A percentile compares a stretch with the other conserved stretches of the same genome.
Conservation (phyloP, 2,797 vertebrate genomes). For the Sphenodon punctatus region DNA sequence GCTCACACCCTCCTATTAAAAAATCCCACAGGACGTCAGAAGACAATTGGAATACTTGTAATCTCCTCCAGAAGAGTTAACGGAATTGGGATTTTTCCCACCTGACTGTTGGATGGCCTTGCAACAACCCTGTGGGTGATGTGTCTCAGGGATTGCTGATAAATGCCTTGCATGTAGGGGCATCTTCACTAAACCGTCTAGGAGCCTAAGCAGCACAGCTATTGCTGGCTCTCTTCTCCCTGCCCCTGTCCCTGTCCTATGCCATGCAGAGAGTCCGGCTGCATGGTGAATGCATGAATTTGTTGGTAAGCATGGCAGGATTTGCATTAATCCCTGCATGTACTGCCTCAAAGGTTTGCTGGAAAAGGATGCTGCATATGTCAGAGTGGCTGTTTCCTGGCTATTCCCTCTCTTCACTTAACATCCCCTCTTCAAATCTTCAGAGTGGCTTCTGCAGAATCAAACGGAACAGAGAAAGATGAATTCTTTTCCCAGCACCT, state of each 20-base stretch:
- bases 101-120: rapidly evolving
- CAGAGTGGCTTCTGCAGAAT: background rate
- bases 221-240: background rate
- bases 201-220: background rate
- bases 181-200: background rate
- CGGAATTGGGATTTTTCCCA: slow-evolving; percentile 1
- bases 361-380: background rate
- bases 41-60: background rate
- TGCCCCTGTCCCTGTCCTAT: background rate
- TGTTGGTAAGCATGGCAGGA: background rate
- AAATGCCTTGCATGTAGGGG: background rate
- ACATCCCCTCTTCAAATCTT: background rate
- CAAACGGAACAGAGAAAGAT: background rate
- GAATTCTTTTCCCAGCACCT: background rate
- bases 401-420: background rate
- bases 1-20: background rate
- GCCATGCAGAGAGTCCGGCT: background rate
- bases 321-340: background rate
- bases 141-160: too few relatives aligned
- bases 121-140: background rate
- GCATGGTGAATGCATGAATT: background rate
- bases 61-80: background rate
- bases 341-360: background rate
- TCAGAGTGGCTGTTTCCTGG: background rate
- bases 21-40: background rate